Evolutionary conservation across 2,888 invertebrate genomes (phyloP), one percentile per base, ranked within the genome.

Genomic region (Oxycera nigricornis): DNA sequence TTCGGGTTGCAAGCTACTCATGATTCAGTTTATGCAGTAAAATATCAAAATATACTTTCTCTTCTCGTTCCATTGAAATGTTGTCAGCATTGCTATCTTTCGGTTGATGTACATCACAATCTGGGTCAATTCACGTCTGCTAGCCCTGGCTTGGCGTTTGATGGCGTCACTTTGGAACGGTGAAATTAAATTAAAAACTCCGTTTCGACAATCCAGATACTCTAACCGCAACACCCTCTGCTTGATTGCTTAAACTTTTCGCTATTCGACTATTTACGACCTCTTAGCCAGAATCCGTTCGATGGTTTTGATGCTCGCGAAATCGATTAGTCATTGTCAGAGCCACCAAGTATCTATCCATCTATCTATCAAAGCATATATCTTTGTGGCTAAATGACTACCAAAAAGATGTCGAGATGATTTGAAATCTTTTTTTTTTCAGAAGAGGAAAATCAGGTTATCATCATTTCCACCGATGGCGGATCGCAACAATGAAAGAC

Each of bases 321-420:
- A 55, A 22, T 55, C 52, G 52, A 55, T 55, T 55, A 55, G 52
- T 55, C 52, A 55, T 55, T 55, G 46, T 46, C 46, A 46, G 46
- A 1, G 20, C 24, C 52, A 24, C 52, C n/a, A 55, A 55, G 9
- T 22, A 22, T 55, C 20, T 55, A 4, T 20, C 52, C n/a, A n/a
- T n/a, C n/a, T n/a, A n/a, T n/a, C n/a, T n/a, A n/a, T n/a, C n/a
- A n/a, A n/a, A n/a, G n/a, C n/a, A n/a, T n/a, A n/a, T n/a, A n/a
- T n/a, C n/a, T n/a, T 22, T 55, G 52, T 55, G 17, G 17, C 24
- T 9, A 55, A 55, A 55, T 55, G 52, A 55, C 52, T 55, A 55
- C 24, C 52, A 55, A 55, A 55, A 11, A 55, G 24, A 22, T 24
- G 7, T 9, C 22, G 52, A 20, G 7, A 20, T 20, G 14, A 17